Percentiles rank a stretch among this genome's conserved stretches.
phyloP scores from a whole-genome alignment of 2,888 invertebrate genomes.

The Heliconius erato region DNA sequence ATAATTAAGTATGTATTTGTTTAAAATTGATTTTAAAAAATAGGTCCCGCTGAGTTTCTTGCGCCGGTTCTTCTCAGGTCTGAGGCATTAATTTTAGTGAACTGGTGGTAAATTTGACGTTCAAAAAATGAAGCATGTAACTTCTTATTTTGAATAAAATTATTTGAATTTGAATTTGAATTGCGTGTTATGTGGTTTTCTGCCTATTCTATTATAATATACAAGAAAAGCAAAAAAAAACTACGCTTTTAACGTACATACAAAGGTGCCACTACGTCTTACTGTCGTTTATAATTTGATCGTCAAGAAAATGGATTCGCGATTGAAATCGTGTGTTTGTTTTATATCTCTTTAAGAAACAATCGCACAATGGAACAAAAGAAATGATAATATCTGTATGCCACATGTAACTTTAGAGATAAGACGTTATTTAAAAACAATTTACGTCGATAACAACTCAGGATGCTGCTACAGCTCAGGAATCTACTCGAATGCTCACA shows the following conservation, averaged over 20 bases:
- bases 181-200: too few species aligned
- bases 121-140: too few species aligned
- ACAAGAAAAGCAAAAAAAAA: too few species aligned
- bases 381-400: constrained; percentile 35
- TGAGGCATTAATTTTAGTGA: too few species aligned
- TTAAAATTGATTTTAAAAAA: too few species aligned
- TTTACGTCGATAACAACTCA: constrained; percentile 20
- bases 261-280: not conserved
- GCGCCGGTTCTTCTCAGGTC: too few species aligned
- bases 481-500: too few species aligned
- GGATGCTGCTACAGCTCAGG: not conserved
- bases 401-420: constrained; percentile 18
- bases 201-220: not conserved
- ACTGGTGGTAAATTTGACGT: too few species aligned
- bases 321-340: constrained; percentile 29
- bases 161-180: too few species aligned
- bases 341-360: constrained; percentile 31
- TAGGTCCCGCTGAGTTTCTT: too few species aligned
- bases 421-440: constrained; percentile 22
- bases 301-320: constrained; percentile 2
- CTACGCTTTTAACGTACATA: not conserved
- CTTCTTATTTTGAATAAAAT: too few species aligned
- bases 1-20: too few species aligned
- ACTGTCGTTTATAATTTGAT: constrained; percentile 8
- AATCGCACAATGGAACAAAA: constrained; percentile 40